Evolutionary conservation across 2,888 invertebrate species (phyloP).

Genomic region (Lymantria monacha): DNA sequence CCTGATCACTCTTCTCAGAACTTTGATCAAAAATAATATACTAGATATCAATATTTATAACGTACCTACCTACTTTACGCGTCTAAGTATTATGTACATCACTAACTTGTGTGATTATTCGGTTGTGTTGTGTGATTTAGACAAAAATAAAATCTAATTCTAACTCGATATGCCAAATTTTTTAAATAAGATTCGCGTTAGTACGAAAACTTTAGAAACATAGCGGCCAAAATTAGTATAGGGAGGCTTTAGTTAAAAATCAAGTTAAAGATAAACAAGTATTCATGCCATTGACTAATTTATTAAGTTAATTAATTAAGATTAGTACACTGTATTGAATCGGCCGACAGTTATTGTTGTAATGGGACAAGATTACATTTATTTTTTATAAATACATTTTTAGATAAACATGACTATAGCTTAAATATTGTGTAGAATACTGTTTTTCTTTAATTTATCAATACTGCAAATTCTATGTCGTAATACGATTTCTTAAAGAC

Average conservation of each 20-base stretch:
- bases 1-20: slow-evolving; percentile 41
- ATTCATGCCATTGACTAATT: slow-evolving; percentile 45
- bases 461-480: slow-evolving; percentile 58
- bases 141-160: slow-evolving; percentile 54
- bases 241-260: slow-evolving; percentile 7
- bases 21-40: neutral
- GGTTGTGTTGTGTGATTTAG: slow-evolving; percentile 74
- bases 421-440: slow-evolving; percentile 50
- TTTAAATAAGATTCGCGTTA: slow-evolving; percentile 45
- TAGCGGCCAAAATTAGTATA: slow-evolving; percentile 49
- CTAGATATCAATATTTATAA: neutral
- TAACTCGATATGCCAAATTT: slow-evolving; percentile 52
- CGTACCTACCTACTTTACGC: slow-evolving; percentile 11
- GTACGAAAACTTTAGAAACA: slow-evolving; percentile 41
- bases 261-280: neutral
- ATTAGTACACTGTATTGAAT: slow-evolving; percentile 18
- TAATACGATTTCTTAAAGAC: slow-evolving; percentile 64
- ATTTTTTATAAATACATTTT: slow-evolving; percentile 53
- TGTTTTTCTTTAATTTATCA: slow-evolving; percentile 61
- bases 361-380: slow-evolving; percentile 37
- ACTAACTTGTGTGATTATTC: slow-evolving; percentile 77
- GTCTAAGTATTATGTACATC: slow-evolving; percentile 46
- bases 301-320: slow-evolving; percentile 16
- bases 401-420: slow-evolving; percentile 33
- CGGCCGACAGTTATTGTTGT: slow-evolving; percentile 15